Evolutionary conservation across 2,113 vertebrate genomes (phyloP), one percentile per base, ranked within the genome.

Genomic region (Psittacula cyanocephala): DNA sequence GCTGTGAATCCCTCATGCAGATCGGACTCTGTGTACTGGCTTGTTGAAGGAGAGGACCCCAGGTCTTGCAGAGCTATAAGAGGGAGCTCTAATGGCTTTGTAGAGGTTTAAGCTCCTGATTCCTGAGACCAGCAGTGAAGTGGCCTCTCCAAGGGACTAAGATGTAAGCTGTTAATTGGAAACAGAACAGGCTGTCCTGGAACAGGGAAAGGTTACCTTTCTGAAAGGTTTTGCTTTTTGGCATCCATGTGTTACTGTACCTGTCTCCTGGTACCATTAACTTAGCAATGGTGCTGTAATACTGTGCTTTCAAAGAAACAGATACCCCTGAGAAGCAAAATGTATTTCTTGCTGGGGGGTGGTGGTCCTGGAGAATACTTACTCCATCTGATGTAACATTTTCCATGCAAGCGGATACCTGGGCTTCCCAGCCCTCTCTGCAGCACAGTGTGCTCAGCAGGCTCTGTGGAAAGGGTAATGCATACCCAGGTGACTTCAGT

Each of bases 401-500:
- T 86, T 35, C 71, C 44, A 13, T 65, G 75, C 44, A n/a, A 82
- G 64, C 49, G 68, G 91, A 20, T 64, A 23, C 60, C 41, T 16
- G 87, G 60, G 15, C 62, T 85, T 52, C 43, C 50, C 55, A 33
- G 50, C 3, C 17, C 20, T n/a, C 76, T 52, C 11, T 49, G 85
- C 77, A 33, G 76, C 13, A 7, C 43, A 9, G 27, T 2, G 64
- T 35, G 68, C 79, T 67, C 62, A 25, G 82, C 92, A 20, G 96
- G 27, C 52, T 46, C 89, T 7, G 65, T 20, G 69, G 81, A 16
- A 70, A 84, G 41, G 86, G 80, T 37, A 79, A 53, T 12, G 41
- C 88, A 50, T 37, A 25, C 91, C 88, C 60, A 24, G 96, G 97
- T 69, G 64, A 75, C 44, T 80, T 79, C 71, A 59, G 90, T 49